A percentile compares a stretch with the other conserved stretches of the same genome.
Conservation (phyloP, 2,113 vertebrate genomes). For the Alouatta palliata region DNA sequence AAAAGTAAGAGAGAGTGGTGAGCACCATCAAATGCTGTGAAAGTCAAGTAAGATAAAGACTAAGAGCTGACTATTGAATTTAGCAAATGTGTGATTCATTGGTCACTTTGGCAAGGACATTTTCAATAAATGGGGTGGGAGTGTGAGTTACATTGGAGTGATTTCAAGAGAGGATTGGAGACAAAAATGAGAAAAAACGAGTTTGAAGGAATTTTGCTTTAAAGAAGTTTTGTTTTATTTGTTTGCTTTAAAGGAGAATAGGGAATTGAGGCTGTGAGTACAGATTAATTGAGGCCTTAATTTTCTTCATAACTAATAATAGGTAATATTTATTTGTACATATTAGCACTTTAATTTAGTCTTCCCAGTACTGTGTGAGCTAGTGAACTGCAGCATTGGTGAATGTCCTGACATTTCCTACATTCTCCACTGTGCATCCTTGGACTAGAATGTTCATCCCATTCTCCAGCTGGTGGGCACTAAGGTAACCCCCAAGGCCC, state of each 20-base stretch:
- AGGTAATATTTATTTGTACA: not conserved
- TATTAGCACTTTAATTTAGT: not conserved
- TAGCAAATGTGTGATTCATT: not conserved
- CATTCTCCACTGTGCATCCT: not conserved
- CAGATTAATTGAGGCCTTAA: not conserved
- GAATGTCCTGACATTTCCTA: not conserved
- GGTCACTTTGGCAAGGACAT: no score
- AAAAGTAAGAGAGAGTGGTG: rapidly evolving
- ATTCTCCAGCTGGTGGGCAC: not conserved
- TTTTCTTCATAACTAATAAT: not conserved
- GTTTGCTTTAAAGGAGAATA: not conserved
- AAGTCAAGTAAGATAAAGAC: rapidly evolving
- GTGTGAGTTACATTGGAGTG: not conserved
- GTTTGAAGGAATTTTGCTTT: not conserved
- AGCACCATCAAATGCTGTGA: not conserved
- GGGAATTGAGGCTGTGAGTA: not conserved
- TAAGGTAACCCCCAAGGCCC: not conserved
- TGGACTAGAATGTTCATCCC: not conserved
- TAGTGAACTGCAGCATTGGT: rapidly evolving
- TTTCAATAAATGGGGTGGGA: rapidly evolving
- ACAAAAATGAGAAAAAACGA: not conserved
- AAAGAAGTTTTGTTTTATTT: not conserved
- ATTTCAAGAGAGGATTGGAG: not conserved
- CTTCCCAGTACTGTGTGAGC: rapidly evolving
- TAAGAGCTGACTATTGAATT: not conserved